Conservation (phyloP, 2,888 invertebrate genomes). For the Ctenicera cuprea region DNA sequence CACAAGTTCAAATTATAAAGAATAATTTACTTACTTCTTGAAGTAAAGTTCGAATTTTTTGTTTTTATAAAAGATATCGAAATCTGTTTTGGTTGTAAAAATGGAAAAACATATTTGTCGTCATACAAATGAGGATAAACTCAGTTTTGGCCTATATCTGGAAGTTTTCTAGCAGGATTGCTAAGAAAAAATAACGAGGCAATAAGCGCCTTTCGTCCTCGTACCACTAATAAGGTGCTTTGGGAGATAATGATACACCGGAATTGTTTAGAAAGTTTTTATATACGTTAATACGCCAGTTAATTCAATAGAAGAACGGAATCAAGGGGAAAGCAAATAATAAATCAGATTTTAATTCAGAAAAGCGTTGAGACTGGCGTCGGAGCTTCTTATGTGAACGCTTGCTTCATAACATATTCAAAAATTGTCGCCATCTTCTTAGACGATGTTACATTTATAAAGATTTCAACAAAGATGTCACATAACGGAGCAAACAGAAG, state of each 20-base stretch:
- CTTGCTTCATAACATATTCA: constrained; percentile 56
- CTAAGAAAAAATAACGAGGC: not conserved
- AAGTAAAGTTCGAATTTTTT: too few relatives aligned
- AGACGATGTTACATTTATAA: constrained; percentile 53
- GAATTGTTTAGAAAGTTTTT: constrained; percentile 20
- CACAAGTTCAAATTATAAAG: too few relatives aligned
- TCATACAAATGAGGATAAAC: not conserved
- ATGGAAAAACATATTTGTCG: too few relatives aligned
- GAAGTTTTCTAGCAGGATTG: not conserved
- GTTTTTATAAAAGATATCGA: too few relatives aligned
- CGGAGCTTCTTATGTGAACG: constrained; percentile 49
- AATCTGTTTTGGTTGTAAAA: too few relatives aligned
- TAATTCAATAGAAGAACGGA: constrained; percentile 37
- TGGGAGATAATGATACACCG: not conserved
- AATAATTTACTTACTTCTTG: too few relatives aligned
- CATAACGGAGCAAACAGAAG: constrained; percentile 43
- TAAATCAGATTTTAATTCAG: constrained; percentile 52
- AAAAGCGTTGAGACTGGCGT: constrained; percentile 52
- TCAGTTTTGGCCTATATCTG: not conserved
- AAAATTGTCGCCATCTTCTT: constrained; percentile 56
- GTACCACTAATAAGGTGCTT: constrained; percentile 11
- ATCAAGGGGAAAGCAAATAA: constrained; percentile 39
- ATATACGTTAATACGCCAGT: constrained; percentile 34
- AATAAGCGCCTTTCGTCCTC: not conserved
- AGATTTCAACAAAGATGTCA: constrained; percentile 50